A percentile compares a stretch with the other conserved stretches of the same genome.
Evolutionary conservation across 2,113 vertebrate species (phyloP).

Genomic region (Pardalotus punctatus): DNA sequence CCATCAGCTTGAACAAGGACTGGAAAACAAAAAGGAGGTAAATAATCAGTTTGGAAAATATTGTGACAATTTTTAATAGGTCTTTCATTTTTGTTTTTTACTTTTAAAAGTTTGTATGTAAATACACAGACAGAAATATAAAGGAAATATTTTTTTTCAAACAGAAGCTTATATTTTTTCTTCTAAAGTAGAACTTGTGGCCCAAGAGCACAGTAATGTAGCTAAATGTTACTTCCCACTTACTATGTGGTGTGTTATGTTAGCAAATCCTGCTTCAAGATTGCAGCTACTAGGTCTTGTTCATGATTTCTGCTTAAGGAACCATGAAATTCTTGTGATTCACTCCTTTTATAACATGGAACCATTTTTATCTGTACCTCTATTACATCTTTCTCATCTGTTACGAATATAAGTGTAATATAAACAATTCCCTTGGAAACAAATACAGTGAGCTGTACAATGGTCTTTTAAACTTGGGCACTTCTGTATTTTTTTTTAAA

Average conservation of each 20-base stretch:
- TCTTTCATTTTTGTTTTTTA: not conserved
- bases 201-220: not conserved
- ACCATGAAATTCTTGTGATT: not conserved
- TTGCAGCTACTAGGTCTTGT: not conserved
- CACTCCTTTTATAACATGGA: not conserved
- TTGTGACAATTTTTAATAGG: not conserved
- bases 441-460: not conserved
- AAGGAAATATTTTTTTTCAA: not conserved
- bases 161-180: not conserved
- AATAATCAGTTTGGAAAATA: conserved; percentile 11
- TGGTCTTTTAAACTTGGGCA: not conserved
- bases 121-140: not conserved
- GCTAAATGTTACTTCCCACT: not conserved
- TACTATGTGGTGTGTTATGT: not conserved
- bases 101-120: not conserved
- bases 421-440: not conserved
- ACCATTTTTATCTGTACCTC: not conserved
- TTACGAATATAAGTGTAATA: not conserved
- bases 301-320: not conserved
- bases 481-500: not conserved
- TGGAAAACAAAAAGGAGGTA: conserved; percentile 27
- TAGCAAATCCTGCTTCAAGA: not conserved
- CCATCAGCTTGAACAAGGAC: conserved; percentile 12
- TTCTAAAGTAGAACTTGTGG: not conserved
- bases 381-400: not conserved